Evolutionary conservation across 1,140 invertebrate genomes (phyloP).

Genomic region (Mesaphorura yosii): DNA sequence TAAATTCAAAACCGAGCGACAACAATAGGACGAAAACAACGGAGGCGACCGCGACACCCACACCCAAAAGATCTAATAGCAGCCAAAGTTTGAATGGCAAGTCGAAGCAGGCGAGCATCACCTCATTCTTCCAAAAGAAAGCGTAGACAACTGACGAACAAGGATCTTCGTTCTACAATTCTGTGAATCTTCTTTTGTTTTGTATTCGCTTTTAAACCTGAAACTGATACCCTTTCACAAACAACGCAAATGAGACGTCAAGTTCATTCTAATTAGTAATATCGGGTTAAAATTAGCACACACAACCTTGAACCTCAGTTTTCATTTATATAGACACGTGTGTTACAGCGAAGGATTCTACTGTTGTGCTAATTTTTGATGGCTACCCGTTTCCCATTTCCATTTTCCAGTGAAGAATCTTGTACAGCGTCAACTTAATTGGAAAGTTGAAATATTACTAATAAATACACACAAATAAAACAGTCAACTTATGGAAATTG

Average conservation of each 20-base stretch:
- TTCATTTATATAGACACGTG: not conserved
- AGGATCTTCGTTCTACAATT: not conserved
- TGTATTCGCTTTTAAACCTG: too few species aligned
- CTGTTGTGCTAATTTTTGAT: not conserved
- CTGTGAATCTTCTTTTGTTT: too few species aligned
- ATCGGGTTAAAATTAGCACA: too few species aligned
- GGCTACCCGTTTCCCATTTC: not conserved
- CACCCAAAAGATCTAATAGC: not conserved
- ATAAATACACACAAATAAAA: not conserved
- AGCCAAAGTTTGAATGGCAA: conserved; percentile 6
- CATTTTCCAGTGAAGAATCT: not conserved
- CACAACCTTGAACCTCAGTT: too few species aligned
- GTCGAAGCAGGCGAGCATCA: conserved; percentile 25
- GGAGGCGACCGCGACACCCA: not conserved
- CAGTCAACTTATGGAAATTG: not conserved
- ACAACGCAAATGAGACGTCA: not conserved
- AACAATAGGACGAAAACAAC: conserved; percentile 8
- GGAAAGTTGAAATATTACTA: not conserved
- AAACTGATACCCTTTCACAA: too few species aligned
- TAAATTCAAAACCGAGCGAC: too few species aligned
- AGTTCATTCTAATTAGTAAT: conserved; percentile 1
- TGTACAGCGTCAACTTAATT: not conserved
- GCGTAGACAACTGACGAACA: not conserved
- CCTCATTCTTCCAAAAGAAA: conserved; percentile 28
- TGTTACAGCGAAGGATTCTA: not conserved